Conservation (phyloP, 2,797 vertebrate species). For the Eulemur mongoz region DNA sequence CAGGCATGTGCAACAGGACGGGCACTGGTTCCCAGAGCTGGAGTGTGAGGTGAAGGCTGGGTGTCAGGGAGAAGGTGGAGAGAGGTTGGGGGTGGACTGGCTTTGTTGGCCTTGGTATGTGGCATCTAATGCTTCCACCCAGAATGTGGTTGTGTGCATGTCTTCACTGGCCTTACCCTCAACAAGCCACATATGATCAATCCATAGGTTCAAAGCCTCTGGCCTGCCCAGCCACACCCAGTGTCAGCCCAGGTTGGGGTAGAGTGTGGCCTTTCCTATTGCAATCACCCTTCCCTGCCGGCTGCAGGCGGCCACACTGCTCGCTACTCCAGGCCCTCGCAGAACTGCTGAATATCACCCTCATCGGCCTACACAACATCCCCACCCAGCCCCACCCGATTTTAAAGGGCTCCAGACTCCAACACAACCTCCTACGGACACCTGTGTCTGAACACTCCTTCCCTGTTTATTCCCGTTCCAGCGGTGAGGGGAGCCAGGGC, state of each 20-base stretch:
- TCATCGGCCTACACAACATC: fast-evolving
- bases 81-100: not conserved
- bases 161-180: not conserved
- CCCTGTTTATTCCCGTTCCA: not conserved
- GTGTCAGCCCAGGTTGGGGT: not conserved
- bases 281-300: not conserved
- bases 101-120: not conserved
- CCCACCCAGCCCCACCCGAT: no score
- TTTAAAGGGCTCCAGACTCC: not conserved
- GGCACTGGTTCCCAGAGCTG: not conserved
- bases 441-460: not conserved
- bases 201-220: not conserved
- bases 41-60: not conserved
- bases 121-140: not conserved
- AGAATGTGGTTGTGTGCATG: no score
- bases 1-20: not conserved
- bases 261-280: not conserved
- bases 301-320: not conserved
- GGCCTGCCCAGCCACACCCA: not conserved
- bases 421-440: not conserved
- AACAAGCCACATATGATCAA: not conserved
- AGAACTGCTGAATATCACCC: no score
- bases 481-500: not conserved
- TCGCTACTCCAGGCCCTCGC: not conserved
- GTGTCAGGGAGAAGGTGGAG: not conserved